Base-by-base conservation (phyloP, 2,113 vertebrate species). In the Cisticola juncidis region DNA sequence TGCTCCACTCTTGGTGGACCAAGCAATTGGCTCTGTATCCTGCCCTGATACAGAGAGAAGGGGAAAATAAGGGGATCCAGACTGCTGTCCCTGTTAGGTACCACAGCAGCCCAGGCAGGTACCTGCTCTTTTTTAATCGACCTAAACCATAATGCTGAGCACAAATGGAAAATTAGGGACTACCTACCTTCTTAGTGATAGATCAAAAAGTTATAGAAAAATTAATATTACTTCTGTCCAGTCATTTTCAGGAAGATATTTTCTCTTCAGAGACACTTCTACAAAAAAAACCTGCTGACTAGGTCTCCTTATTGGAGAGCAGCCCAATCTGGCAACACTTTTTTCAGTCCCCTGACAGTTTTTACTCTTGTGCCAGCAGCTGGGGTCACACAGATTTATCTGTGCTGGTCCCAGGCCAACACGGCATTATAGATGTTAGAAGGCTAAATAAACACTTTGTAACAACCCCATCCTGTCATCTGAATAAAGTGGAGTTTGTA, bases 391-490 rank as follows among this genome's bases (percentile, higher is more conserved):
- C 3, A 80, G 62, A 88, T 61, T 85, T 82, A 70, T 89, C 81
- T 3, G 3, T 29, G 47, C 53, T 90, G 81, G 62, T 83, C 35
- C 44, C 35, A 3, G 53, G 86, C 83, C 88, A 77, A 45, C 28
- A 3, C 62, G 58, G 58, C 19, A n/a, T 81, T 90, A 45, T 25
- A 24, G 60, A 40, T 79, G 53, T 51, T 71, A 60, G 50, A 62
- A 69, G 14, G 38, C 38, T 72, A 94, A 87, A 90, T 85, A 95
- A 89, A 79, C 72, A 18, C n/a, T 62, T 53, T 88, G 36, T n/a
- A 90, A 73, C 47, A 80, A 26, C 22, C 38, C 51, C 44, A 36
- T 66, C 81, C 60, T 86, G 35, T 88, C 66, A 62, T 62, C 47
- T 73, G 62, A 53, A 76, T 47, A 57, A 85, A 93, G 13, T 29